These are phyloP conservation scores for Dunckerocampus dactyliophorus DNA, from an alignment of 2,113 vertebrate genomes.

Conservation along the genomic window DNA sequence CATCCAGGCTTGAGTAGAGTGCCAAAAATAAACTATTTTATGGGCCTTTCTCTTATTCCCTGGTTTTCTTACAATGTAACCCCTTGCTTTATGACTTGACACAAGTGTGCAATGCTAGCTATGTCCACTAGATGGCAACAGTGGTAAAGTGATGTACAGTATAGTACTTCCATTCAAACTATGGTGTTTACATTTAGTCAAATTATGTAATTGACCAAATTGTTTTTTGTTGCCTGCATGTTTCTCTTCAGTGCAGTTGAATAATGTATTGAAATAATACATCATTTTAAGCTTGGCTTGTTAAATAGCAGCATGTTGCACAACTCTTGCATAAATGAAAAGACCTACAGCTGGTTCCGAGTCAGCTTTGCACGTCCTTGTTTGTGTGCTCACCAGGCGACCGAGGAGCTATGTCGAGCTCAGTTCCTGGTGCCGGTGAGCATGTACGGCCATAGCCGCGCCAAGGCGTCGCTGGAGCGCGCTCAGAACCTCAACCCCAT, in stretches of 20 bases:
- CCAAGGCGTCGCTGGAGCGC: constrained; percentile 83
- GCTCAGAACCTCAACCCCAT: constrained; percentile 94
- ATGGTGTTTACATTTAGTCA: background rate
- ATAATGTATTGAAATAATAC: background rate
- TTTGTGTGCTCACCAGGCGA: constrained; percentile 70
- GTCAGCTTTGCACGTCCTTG: background rate
- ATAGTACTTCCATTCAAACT: background rate
- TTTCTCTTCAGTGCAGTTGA: background rate
- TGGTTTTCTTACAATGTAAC: too few relatives aligned
- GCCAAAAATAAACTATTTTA: too few relatives aligned
- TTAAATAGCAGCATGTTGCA: too few relatives aligned
- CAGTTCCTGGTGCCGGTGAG: constrained; percentile 86
- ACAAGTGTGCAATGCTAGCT: background rate
- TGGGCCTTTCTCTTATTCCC: too few relatives aligned
- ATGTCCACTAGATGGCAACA: constrained; percentile 23
- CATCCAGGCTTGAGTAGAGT: too few relatives aligned
- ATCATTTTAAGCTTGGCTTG: too few relatives aligned
- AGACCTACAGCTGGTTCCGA: too few relatives aligned
- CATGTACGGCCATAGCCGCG: constrained; percentile 79
- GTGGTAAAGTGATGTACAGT: constrained; percentile 1
- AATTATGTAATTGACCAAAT: background rate
- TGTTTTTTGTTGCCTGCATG: background rate
- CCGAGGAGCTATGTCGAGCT: constrained; percentile 78
- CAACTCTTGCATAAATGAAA: too few relatives aligned
- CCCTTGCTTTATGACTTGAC: too few relatives aligned